These are phyloP conservation scores for Strigamia maritima DNA, from an alignment of 2,888 invertebrate species.

Conservation along the genomic window DNA sequence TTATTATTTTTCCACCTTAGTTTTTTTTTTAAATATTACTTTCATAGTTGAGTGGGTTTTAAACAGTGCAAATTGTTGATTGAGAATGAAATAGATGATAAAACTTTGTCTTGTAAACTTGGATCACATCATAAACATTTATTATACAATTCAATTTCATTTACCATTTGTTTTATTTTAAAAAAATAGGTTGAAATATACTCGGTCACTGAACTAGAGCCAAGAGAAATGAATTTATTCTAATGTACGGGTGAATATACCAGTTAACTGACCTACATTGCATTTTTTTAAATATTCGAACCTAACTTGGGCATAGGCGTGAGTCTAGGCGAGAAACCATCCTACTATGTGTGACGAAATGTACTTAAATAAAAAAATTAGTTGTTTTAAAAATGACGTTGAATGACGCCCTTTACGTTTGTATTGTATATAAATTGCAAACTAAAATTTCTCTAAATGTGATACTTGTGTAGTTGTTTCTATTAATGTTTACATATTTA, in stretches of 20 bases:
- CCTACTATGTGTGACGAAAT: too few species aligned
- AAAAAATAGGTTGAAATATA: neutral
- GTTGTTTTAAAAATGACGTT: too few species aligned
- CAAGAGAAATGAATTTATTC: neutral
- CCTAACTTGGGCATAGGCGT: neutral
- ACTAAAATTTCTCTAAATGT: too few species aligned
- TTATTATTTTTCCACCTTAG: neutral
- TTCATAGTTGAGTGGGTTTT: neutral
- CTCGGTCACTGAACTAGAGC: neutral
- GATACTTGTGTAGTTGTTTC: too few species aligned
- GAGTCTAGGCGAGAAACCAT: too few species aligned
- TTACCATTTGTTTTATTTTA: neutral
- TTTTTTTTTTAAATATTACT: neutral
- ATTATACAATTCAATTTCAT: neutral
- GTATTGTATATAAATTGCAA: too few species aligned
- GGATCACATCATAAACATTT: too few species aligned
- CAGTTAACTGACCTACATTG: neutral
- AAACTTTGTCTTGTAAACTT: too few species aligned
- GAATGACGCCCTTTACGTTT: too few species aligned
- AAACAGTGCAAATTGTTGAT: neutral
- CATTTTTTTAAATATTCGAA: neutral
- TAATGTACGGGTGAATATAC: neutral
- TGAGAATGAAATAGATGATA: too few species aligned
- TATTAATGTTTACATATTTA: too few species aligned
- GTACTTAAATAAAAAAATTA: too few species aligned